A percentile compares a stretch with the other conserved stretches of the same genome.
These are phyloP conservation scores for Tupaia chinensis DNA, from an alignment of 2,113 vertebrate species.

Conservation along the genomic window DNA sequence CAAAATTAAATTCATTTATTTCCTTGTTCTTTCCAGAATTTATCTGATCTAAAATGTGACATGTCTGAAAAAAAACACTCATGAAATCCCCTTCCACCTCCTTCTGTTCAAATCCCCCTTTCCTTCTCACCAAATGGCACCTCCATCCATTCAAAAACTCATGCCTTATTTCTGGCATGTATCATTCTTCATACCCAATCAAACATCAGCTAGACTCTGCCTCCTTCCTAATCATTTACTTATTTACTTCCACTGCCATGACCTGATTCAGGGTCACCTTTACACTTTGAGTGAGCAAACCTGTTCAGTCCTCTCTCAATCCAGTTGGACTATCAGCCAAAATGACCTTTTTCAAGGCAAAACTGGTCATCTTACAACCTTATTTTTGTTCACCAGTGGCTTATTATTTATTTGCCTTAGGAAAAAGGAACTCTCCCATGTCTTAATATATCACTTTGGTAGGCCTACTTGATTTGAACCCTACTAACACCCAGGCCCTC, in stretches of 20 bases:
- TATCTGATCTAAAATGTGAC: neutral
- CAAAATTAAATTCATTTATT: neutral
- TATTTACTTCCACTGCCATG: neutral
- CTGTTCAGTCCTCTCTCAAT: neutral
- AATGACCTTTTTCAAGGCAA: neutral
- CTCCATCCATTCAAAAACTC: neutral
- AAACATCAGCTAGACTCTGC: neutral
- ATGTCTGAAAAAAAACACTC: neutral
- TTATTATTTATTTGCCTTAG: neutral
- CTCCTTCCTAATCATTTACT: neutral
- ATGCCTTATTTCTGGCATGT: neutral
- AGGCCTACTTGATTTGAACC: neutral
- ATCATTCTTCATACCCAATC: neutral
- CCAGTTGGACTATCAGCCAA: neutral
- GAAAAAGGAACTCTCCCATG: neutral
- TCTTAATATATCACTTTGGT: neutral
- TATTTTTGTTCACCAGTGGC: neutral
- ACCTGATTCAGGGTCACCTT: neutral
- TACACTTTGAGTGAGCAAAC: neutral
- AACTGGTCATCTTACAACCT: neutral
- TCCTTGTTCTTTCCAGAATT: neutral
- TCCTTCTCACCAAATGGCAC: neutral
- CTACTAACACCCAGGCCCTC: neutral
- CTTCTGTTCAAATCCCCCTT: no score
- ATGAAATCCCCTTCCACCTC: neutral